Evolutionary conservation across 2,888 invertebrate genomes (phyloP).

Genomic region (Euphydryas editha): DNA sequence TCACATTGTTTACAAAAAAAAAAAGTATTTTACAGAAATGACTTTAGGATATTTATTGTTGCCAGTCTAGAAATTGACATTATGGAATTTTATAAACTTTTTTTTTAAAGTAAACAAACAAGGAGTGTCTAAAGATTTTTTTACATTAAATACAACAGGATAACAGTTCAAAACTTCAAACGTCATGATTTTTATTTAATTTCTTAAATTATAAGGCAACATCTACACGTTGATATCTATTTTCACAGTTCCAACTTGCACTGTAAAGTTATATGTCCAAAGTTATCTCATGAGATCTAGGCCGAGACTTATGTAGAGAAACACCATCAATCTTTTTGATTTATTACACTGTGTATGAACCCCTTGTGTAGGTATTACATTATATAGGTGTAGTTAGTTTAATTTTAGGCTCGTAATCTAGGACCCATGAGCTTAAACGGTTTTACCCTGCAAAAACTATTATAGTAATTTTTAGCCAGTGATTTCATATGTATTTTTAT

Average conservation of each 20-base stretch:
- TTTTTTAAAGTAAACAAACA: too few relatives aligned
- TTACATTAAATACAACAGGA: too few relatives aligned
- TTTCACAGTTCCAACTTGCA: constrained; percentile 21
- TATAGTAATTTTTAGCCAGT: constrained; percentile 17
- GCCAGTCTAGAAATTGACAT: too few relatives aligned
- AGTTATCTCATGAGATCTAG: constrained; percentile 39
- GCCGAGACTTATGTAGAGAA: constrained; percentile 37
- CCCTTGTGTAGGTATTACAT: constrained; percentile 31
- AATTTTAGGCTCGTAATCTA: constrained; percentile 38
- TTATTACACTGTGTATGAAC: constrained; percentile 41
- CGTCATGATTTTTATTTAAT: neutral
- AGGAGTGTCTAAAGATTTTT: too few relatives aligned
- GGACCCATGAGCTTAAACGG: constrained; percentile 36
- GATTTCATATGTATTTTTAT: constrained; percentile 17
- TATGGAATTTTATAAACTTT: too few relatives aligned
- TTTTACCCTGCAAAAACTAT: constrained; percentile 31
- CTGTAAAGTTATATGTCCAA: constrained; percentile 35
- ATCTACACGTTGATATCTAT: constrained; percentile 8
- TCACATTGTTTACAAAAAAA: too few relatives aligned
- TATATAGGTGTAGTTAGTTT: constrained; percentile 37
- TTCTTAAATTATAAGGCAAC: neutral
- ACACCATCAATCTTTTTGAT: constrained; percentile 47
- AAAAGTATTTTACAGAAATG: too few relatives aligned
- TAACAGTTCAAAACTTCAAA: neutral
- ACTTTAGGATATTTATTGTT: too few relatives aligned